A percentile compares a stretch with the other conserved stretches of the same genome.
phyloP scores from a whole-genome alignment of 2,888 invertebrate species.

The Athalia circularis region DNA sequence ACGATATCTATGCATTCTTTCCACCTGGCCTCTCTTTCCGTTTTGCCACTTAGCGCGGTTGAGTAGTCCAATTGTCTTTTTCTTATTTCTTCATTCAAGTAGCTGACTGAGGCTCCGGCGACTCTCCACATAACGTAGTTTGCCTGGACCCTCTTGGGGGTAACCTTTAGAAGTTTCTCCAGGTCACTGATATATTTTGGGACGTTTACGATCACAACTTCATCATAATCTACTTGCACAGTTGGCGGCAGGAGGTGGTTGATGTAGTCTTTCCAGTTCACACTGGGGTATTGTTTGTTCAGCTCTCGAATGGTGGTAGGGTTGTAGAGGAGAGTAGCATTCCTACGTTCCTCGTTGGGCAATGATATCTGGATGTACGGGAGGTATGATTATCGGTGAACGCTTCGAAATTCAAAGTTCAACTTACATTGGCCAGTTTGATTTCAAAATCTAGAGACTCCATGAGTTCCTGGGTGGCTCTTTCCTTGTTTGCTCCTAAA shows the following conservation, averaged over 20 bases:
- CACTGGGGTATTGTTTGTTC: conserved; percentile 83
- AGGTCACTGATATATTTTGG: conserved; percentile 87
- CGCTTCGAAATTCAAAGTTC: no score
- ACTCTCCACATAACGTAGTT: conserved; percentile 97
- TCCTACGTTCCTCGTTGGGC: conserved; percentile 86
- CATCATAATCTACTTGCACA: conserved; percentile 80
- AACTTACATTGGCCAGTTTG: conserved; percentile 90
- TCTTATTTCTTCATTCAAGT: conserved; percentile 86
- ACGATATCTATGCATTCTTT: conserved; percentile 92
- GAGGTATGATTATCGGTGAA: neutral
- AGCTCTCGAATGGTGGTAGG: conserved; percentile 90
- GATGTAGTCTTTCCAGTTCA: conserved; percentile 90
- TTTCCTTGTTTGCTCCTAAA: conserved; percentile 85
- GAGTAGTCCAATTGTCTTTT: conserved; percentile 88
- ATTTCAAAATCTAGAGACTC: conserved; percentile 93
- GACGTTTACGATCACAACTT: conserved; percentile 89
- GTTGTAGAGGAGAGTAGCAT: conserved; percentile 93
- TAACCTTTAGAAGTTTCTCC: conserved; percentile 78
- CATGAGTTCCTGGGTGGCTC: conserved; percentile 83
- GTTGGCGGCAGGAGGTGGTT: conserved; percentile 85
- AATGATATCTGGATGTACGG: conserved; percentile 13
- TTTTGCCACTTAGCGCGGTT: conserved; percentile 88
- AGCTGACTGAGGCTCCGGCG: conserved; percentile 87
- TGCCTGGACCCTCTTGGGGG: conserved; percentile 83
- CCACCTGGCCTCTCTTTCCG: conserved; percentile 92